These are phyloP conservation scores for Conopomorpha cramerella DNA, from an alignment of 1,140 invertebrate genomes.

Conservation along the genomic window DNA sequence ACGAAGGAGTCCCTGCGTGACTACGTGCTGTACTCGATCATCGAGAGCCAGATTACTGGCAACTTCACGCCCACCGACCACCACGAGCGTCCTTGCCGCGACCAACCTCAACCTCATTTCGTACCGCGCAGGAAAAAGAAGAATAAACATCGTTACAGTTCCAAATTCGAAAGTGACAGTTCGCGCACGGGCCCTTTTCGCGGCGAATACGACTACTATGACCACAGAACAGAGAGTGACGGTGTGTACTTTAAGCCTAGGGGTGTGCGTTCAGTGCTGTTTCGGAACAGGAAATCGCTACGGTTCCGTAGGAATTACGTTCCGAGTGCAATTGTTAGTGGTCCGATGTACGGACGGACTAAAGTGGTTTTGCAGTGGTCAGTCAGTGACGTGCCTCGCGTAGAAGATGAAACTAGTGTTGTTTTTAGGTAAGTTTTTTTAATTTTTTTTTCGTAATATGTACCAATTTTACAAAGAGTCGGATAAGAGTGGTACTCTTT, in stretches of 20 bases:
- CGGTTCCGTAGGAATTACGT: conserved; percentile 23
- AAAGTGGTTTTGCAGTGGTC: conserved; percentile 36
- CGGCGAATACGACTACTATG: neutral
- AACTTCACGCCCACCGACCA: conserved; percentile 44
- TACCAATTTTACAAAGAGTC: too few species aligned
- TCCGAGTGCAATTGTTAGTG: conserved; percentile 32
- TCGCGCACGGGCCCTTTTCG: conserved; percentile 4
- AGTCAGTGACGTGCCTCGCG: conserved; percentile 24
- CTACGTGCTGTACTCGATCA: conserved; percentile 36
- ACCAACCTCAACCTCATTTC: conserved; percentile 33
- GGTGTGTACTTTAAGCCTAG: conserved; percentile 19
- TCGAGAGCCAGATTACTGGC: conserved; percentile 27
- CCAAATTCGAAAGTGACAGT: conserved; percentile 8
- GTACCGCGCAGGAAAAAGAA: conserved; percentile 25
- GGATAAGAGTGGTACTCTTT: too few species aligned
- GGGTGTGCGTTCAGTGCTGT: conserved; percentile 19
- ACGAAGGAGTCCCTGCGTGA: conserved; percentile 32
- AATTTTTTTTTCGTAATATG: too few species aligned
- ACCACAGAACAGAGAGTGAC: conserved; percentile 23
- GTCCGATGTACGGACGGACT: conserved; percentile 19
- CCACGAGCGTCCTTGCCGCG: conserved; percentile 29
- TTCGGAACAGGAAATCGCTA: conserved; percentile 13
- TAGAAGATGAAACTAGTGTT: conserved; percentile 36
- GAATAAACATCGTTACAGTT: conserved; percentile 16
- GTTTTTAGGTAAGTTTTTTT: conserved; percentile 45